Evolutionary conservation across 2,888 invertebrate genomes (phyloP).

Genomic region (Cheilosia vulpina): DNA sequence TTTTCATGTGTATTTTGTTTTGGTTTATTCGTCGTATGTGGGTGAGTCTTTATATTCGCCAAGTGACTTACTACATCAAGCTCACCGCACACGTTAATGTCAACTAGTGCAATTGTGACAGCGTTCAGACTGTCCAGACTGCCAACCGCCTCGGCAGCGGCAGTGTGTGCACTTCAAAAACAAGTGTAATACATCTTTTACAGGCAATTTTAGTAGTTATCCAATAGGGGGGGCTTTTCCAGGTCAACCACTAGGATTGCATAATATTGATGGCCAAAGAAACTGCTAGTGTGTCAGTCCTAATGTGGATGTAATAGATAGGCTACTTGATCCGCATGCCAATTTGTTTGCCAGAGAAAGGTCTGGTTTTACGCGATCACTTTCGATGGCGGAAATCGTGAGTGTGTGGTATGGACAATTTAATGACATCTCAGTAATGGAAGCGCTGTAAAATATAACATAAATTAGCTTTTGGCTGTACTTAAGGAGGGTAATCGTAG

Average conservation of each 20-base stretch:
- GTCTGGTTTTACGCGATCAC: background rate
- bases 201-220: background rate
- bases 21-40: background rate
- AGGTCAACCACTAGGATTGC: slow-evolving; percentile 21
- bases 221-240: background rate
- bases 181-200: background rate
- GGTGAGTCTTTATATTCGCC: background rate
- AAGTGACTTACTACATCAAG: background rate
- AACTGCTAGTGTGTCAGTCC: background rate
- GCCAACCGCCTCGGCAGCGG: background rate
- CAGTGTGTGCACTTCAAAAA: background rate
- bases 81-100: background rate
- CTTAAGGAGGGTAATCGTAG: too few relatives aligned
- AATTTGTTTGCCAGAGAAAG: slow-evolving; percentile 7
- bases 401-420: background rate
- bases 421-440: background rate
- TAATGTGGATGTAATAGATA: slow-evolving; percentile 22
- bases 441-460: too few relatives aligned
- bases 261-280: slow-evolving; percentile 18
- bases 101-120: background rate
- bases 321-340: slow-evolving; percentile 15
- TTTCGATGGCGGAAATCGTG: background rate
- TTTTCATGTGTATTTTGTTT: background rate
- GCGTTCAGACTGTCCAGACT: background rate
- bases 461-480: too few relatives aligned